Evolutionary conservation across 2,113 vertebrate genomes (phyloP), one percentile per base, ranked within the genome.

Genomic region (Camelus bactrianus): DNA sequence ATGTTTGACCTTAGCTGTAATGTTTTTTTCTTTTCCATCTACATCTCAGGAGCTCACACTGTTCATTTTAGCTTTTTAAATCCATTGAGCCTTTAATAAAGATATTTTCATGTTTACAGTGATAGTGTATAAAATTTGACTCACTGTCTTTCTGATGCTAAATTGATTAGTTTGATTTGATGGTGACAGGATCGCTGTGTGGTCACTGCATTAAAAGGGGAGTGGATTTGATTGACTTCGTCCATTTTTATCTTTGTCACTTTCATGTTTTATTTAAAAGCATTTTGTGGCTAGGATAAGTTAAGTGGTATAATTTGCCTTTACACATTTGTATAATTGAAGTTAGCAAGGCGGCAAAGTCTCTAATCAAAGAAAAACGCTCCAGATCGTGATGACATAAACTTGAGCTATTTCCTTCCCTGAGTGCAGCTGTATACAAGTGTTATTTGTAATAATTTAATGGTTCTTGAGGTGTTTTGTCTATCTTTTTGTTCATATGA

Each of bases 1-100:
- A 98, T 98, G 98, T 99, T 98, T 99, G 98, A 98, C 97, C 98
- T 98, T 98, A 94, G 97, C 98, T 98, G 79, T 97, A 98, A 98
- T 98, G 95, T 97, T 97, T 87, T 89, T 89, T 42, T 1, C 24
- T 95, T 96, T 96, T 97, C 24, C 46, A 52, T 28, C 2, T 52
- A 16, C 2, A 32, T 76, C 24, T 52, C 30, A 93, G 77, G 62
- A 90, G 20, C 64, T 67, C 92, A 65, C 72, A 70, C 8, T 48
- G 24, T 93, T 80, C 77, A 82, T 79, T 95, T 97, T 72, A 93
- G 77, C 91, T 96, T 0, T 96, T 96, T 80, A 96, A 97, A 93
- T 89, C 83, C 10, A 3, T 4, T 28, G 82, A 60, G 58, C 22
- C 79, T 97, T 96, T 96, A 30, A 94, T 80, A 90, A 94, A 88